A percentile compares a stretch with the other conserved stretches of the same genome.
Conservation (phyloP, 2,888 invertebrate species). For the Phania funesta region DNA sequence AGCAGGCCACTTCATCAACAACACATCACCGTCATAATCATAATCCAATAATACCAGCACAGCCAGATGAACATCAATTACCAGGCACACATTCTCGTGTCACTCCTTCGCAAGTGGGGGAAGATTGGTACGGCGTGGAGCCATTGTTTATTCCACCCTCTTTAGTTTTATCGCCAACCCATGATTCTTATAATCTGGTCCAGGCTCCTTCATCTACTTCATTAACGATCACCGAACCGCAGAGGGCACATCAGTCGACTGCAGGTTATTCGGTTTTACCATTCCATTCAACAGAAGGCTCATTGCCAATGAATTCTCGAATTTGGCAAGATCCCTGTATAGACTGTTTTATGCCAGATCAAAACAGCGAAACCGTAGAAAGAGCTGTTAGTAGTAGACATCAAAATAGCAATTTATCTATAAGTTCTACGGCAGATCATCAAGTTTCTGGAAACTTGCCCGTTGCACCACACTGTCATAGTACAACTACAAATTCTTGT, state of each 20-base stretch:
- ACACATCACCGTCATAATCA: constrained; percentile 25
- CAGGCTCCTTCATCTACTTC: constrained; percentile 29
- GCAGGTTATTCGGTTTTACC: constrained; percentile 38
- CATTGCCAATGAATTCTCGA: constrained; percentile 31
- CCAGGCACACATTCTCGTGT: not conserved
- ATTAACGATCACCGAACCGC: constrained; percentile 37
- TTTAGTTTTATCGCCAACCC: constrained; percentile 31
- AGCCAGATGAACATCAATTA: constrained; percentile 24
- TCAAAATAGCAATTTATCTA: constrained; percentile 15
- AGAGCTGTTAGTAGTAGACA: constrained; percentile 31
- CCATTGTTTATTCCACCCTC: constrained; percentile 33
- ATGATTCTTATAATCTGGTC: constrained; percentile 22
- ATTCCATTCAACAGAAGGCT: constrained; percentile 46
- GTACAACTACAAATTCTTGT: constrained; percentile 39
- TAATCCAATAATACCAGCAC: constrained; percentile 3
- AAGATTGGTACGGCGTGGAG: constrained; percentile 56
- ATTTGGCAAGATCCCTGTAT: constrained; percentile 58
- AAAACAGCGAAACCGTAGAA: constrained; percentile 7
- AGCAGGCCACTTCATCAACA: constrained; percentile 29
- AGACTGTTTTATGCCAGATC: constrained; percentile 58
- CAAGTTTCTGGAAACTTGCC: constrained; percentile 12
- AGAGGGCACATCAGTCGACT: constrained; percentile 59
- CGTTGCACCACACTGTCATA: constrained; percentile 47
- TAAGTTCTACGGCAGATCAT: constrained; percentile 34
- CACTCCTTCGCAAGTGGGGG: constrained; percentile 7